These are phyloP conservation scores for Cyclophora punctaria DNA, from an alignment of 2,888 invertebrate species.

Conservation along the genomic window DNA sequence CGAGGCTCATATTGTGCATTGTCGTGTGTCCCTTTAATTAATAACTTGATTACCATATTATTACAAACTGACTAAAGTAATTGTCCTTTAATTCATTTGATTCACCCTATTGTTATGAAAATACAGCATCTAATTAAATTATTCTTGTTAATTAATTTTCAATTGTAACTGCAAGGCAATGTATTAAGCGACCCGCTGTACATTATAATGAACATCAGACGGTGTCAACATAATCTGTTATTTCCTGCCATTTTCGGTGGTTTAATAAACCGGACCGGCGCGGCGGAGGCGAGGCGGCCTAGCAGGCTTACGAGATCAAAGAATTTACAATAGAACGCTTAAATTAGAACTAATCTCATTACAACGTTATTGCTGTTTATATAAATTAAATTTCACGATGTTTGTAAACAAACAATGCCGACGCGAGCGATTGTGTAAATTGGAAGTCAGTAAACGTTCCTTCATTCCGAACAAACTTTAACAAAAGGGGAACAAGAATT, in stretches of 20 bases:
- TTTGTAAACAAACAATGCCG: slow-evolving; percentile 24
- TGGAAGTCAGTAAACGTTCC: slow-evolving; percentile 6
- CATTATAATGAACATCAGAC: neutral
- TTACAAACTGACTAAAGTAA: too few relatives aligned
- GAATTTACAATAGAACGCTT: slow-evolving; percentile 47
- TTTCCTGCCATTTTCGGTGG: slow-evolving; percentile 23
- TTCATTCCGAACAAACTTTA: slow-evolving; percentile 6
- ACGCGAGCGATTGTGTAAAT: slow-evolving; percentile 13
- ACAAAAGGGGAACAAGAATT: neutral
- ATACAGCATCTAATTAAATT: too few relatives aligned
- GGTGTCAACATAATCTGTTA: slow-evolving; percentile 10
- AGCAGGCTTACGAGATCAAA: slow-evolving; percentile 43
- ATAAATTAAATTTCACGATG: slow-evolving; percentile 39
- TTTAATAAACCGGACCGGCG: slow-evolving; percentile 25
- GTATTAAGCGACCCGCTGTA: neutral
- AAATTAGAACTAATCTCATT: slow-evolving; percentile 45
- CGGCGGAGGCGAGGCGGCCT: slow-evolving; percentile 11
- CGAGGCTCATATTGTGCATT: too few relatives aligned
- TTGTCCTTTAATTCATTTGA: too few relatives aligned
- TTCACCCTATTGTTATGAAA: too few relatives aligned
- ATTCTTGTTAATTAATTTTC: too few relatives aligned
- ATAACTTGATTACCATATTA: too few relatives aligned
- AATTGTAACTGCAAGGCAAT: too few relatives aligned
- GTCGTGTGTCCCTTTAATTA: too few relatives aligned
- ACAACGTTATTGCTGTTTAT: slow-evolving; percentile 30